Evolutionary conservation across 35 echinoderm and acorn worm species (phyloP), one percentile per base, ranked within the genome.

Genomic region (Acanthaster planci): DNA sequence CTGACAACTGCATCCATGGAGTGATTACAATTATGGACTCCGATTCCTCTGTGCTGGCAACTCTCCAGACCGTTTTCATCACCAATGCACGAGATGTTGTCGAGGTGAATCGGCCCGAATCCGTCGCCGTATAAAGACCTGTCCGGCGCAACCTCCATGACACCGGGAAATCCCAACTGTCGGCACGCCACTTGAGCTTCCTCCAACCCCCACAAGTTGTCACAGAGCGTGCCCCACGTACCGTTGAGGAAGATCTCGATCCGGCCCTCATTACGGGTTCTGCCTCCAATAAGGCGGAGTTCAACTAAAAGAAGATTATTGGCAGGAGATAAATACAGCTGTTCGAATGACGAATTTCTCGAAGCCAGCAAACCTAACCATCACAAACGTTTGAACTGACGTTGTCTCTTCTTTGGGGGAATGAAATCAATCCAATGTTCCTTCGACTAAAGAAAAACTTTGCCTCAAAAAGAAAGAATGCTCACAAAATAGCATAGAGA

Each of bases 151-250:
- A 26, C 23, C 30, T 72, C 15, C 0, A 34, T 8, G 7, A 36
- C 26, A 72, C 26, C 29, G 23, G 23, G 64, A 40, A 79, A 79
- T n/a, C 77, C 77, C 38, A 79, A 52, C 37, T 79, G 77, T 15
- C 77, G 77, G 14, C 77, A 79, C 3, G 47, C 77, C 37, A 47
- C 77, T 0, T 10, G 29, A 5, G 39, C 77, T 23, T 79, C 77
- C 18, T 79, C 47, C 38, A 38, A 16, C 5, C 37, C 37, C 29
- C 29, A 79, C 2, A 16, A 36, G 77, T 26, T 52, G 14, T 79
- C 77, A 79, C 77, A 79, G 38, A 79, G 21, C 4, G 0, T 19
- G 29, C 38, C 38, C 77, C 77, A 79, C 8, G 8, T 38, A n/a
- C 47, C 47, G n/a, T 79, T 30, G 47, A 36, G 22, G 47, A 79